Evolutionary conservation across 2,888 invertebrate species (phyloP).

Genomic region (Amorpha juglandis): DNA sequence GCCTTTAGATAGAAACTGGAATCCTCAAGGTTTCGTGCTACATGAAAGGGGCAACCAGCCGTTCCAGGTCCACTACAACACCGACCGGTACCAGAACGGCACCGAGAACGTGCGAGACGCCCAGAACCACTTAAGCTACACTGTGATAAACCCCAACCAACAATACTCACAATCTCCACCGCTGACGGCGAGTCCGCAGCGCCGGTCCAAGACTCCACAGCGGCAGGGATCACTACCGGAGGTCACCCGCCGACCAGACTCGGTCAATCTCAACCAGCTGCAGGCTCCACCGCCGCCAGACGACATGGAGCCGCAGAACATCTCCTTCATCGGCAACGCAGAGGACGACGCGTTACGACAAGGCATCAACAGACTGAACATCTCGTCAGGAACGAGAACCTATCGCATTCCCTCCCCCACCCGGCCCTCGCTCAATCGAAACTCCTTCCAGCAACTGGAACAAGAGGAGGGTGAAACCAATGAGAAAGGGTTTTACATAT

Average conservation of each 20-base stretch:
- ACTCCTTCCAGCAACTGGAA: constrained; percentile 87
- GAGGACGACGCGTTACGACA: constrained; percentile 83
- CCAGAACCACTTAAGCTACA: constrained; percentile 84
- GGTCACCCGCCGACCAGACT: constrained; percentile 54
- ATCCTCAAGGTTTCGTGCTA: constrained; percentile 86
- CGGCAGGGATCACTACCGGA: constrained; percentile 81
- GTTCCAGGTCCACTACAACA: constrained; percentile 68
- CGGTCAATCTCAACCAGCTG: constrained; percentile 81
- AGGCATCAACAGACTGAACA: constrained; percentile 91
- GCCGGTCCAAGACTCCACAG: constrained; percentile 78
- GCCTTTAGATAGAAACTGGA: constrained; percentile 70
- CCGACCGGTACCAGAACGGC: constrained; percentile 87
- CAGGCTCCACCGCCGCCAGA: constrained; percentile 86
- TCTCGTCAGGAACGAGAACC: constrained; percentile 93
- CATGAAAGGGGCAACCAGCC: constrained; percentile 82
- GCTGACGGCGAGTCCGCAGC: constrained; percentile 66
- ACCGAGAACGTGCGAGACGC: constrained; percentile 81
- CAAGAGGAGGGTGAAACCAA: constrained; percentile 74
- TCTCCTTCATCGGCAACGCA: constrained; percentile 93
- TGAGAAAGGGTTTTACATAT: constrained; percentile 96
- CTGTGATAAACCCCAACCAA: constrained; percentile 82
- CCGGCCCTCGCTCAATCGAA: constrained; percentile 87
- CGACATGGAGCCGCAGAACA: constrained; percentile 97
- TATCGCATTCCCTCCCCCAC: constrained; percentile 96
- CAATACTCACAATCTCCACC: constrained; percentile 83